A percentile compares a stretch with the other conserved stretches of the same genome.
These are phyloP conservation scores for Bhutanitis thaidina DNA, from an alignment of 2,888 invertebrate species.

Conservation along the genomic window DNA sequence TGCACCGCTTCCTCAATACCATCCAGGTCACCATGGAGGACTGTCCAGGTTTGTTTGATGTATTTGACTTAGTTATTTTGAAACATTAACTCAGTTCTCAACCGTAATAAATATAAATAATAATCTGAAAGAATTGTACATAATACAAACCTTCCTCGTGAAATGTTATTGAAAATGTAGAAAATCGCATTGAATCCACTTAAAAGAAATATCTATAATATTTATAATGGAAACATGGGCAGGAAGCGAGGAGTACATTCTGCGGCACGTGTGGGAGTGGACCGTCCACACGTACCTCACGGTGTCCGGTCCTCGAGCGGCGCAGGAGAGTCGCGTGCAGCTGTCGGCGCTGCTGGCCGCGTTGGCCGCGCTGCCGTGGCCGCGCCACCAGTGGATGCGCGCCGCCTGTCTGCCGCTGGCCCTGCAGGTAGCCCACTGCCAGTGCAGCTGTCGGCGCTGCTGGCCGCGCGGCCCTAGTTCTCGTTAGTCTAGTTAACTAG, in stretches of 20 bases:
- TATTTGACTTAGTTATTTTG: too few relatives aligned
- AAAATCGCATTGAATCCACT: too few relatives aligned
- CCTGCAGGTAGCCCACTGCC: constrained; percentile 39
- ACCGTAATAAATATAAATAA: too few relatives aligned
- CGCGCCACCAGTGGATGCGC: constrained; percentile 47
- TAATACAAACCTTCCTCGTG: too few relatives aligned
- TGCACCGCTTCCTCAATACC: constrained; percentile 38
- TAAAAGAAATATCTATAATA: too few relatives aligned
- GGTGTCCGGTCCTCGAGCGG: constrained; percentile 19
- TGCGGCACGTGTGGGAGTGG: constrained; percentile 55
- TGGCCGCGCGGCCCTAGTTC: not conserved
- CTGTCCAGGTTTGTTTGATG: constrained; percentile 40
- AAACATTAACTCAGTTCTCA: too few relatives aligned
- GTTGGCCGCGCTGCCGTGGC: constrained; percentile 49
- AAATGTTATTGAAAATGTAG: too few relatives aligned
- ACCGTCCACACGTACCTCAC: constrained; percentile 31
- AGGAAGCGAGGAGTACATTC: constrained; percentile 43
- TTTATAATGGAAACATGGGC: not conserved
- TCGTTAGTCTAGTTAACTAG: too few relatives aligned
- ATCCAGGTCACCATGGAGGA: constrained; percentile 42
- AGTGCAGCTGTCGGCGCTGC: not conserved
- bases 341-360: constrained; percentile 38
- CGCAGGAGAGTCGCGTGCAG: constrained; percentile 39
- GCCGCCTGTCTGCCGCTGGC: constrained; percentile 35
- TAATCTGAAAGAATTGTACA: too few relatives aligned